A percentile compares a stretch with the other conserved stretches of the same genome.
Evolutionary conservation across 1,140 invertebrate genomes (phyloP).

Genomic region (Zaprionus vittiger): DNA sequence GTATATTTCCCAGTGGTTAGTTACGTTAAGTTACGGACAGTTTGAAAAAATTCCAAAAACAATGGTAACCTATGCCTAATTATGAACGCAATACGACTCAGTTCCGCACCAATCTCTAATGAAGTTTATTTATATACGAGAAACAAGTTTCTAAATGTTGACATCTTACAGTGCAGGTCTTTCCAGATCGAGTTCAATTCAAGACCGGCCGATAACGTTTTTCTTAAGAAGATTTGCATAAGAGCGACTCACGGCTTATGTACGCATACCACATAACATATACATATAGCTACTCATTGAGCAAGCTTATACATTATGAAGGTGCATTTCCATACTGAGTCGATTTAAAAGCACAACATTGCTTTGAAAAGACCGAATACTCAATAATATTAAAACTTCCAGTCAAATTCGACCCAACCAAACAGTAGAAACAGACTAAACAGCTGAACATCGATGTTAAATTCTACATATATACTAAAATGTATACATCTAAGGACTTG

Average conservation of each 20-base stretch:
- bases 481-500: too few relatives aligned
- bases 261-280: constrained; percentile 16
- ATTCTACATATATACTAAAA: too few relatives aligned
- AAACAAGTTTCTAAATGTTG: constrained; percentile 64
- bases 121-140: constrained; percentile 63
- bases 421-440: neutral
- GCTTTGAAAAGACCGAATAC: neutral
- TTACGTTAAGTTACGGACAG: constrained; percentile 18
- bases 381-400: neutral
- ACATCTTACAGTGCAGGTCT: constrained; percentile 68
- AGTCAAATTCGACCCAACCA: neutral
- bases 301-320: neutral
- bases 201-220: constrained; percentile 29
- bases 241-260: constrained; percentile 29
- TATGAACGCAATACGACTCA: constrained; percentile 54
- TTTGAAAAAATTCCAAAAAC: constrained; percentile 47
- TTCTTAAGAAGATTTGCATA: constrained; percentile 65
- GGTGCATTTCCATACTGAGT: constrained; percentile 1
- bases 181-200: constrained; percentile 48
- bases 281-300: constrained; percentile 1
- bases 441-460: too few relatives aligned
- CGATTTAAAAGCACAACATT: neutral
- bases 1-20: neutral
- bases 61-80: constrained; percentile 40
- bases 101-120: constrained; percentile 68